Conservation (phyloP, 2,797 vertebrate species). For the Cossypha polioptera region DNA sequence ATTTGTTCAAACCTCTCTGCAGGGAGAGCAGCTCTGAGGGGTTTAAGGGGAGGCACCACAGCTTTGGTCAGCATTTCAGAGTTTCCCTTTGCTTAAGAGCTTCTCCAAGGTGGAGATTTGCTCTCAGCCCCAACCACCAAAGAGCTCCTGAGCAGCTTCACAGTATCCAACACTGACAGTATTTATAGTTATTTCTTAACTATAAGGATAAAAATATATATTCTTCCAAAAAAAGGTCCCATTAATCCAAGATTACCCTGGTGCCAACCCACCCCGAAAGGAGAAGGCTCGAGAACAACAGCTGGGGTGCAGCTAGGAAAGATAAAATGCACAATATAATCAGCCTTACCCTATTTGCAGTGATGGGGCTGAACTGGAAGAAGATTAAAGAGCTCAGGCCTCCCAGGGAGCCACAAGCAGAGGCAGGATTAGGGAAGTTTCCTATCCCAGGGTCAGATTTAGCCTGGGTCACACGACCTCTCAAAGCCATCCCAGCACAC, state of each 20-base stretch:
- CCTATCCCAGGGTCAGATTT: not conserved
- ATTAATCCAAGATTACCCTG: conserved; percentile 3
- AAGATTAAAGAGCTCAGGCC: conserved; percentile 38
- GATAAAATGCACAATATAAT: conserved; percentile 49
- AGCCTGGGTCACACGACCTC: not conserved
- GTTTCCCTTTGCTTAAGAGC: not conserved
- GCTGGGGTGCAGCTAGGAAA: not conserved
- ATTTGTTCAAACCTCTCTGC: not conserved
- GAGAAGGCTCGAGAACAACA: not conserved
- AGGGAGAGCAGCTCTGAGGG: not conserved
- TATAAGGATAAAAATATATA: not conserved
- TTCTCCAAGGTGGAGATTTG: accelerated
- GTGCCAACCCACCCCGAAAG: not conserved
- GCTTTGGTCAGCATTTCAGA: not conserved
- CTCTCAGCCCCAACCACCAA: not conserved
- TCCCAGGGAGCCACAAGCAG: not conserved
- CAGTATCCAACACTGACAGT: accelerated
- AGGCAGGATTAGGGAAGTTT: conserved; percentile 36
- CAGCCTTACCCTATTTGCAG: conserved; percentile 46
- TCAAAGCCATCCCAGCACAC: not conserved
- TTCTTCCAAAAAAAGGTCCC: not conserved
- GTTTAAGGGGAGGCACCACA: not conserved
- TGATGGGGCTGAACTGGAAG: conserved; percentile 3
- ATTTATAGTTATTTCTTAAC: not conserved
- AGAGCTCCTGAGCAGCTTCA: not conserved